Percentiles rank a stretch among this genome's conserved stretches.
These are phyloP conservation scores for Ctena decussata DNA, from an alignment of 2,888 invertebrate genomes.

Conservation along the genomic window DNA sequence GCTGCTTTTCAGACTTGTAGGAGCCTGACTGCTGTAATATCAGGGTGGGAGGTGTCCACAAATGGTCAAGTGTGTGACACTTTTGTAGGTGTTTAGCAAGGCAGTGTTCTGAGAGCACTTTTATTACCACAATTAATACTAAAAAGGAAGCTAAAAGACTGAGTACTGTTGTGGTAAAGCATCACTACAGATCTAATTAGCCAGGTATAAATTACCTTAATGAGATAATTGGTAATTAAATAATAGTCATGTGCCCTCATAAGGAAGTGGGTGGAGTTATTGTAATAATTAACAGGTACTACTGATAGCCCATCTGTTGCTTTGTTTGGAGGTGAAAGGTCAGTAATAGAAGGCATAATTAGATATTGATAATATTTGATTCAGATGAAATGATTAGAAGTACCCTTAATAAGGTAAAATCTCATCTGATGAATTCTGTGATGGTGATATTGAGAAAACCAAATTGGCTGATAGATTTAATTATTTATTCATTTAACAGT, in stretches of 20 bases:
- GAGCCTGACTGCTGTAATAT: neutral
- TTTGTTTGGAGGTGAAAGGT: neutral
- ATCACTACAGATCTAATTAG: neutral
- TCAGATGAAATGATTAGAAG: no score
- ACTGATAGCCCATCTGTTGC: constrained; percentile 5
- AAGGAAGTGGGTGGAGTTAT: neutral
- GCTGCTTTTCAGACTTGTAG: neutral
- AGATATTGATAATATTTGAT: neutral
- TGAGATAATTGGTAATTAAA: constrained; percentile 1
- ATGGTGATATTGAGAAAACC: no score
- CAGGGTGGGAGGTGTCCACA: neutral
- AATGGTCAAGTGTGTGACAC: neutral
- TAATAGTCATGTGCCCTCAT: neutral
- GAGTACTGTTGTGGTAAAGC: neutral
- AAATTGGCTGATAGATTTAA: no score
- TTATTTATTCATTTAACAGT: no score
- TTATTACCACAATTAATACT: neutral
- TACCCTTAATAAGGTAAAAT: no score
- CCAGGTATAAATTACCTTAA: neutral
- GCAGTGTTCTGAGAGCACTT: neutral
- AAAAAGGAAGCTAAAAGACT: neutral
- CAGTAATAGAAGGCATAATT: neutral
- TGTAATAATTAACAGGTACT: neutral
- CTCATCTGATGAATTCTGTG: no score
- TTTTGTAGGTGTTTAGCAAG: neutral